Evolutionary conservation across 2,797 vertebrate genomes (phyloP), one percentile per base, ranked within the genome.

Genomic region (Potorous gilbertii): DNA sequence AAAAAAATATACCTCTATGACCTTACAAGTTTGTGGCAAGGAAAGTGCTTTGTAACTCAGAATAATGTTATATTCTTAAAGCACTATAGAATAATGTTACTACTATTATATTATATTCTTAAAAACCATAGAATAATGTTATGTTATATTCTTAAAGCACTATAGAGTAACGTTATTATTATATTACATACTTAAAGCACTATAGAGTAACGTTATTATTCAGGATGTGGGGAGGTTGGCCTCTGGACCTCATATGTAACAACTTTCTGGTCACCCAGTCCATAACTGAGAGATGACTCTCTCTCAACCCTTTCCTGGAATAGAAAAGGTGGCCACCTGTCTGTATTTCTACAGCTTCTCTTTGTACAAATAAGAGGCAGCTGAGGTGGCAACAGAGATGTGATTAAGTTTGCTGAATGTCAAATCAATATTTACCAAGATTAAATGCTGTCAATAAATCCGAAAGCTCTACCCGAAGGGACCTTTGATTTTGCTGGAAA

Each of bases 301-400:
- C 81, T 54, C 96, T 93, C 52, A 91, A 0, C 28, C 81, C 56
- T 96, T 92, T 94, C 93, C 81, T 90, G n/a, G 59, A 13, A 66
- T 14, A 62, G 11, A 31, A 62, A 54, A 10, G 94, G 62, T 34
- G 46, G 87, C 74, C 28, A 94, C 62, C 31, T 92, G 31, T 56
- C 90, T 56, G 57, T 31, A 54, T 90, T n/a, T n/a, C 50, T 24
- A 62, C 12, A 91, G 11, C 87, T 91, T 95, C 57, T 91, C 11
- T 21, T 40, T 94, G 55, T 74, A 94, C 92, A 91, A 93, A 74
- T 55, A 93, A 91, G 54, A 92, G 46, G 40, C 40, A 90, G 59
- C 66, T 40, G 34, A n/a, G 62, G 40, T 40, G 34, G 27, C 62
- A 74, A 18, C 34, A 18, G n/a, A 40, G n/a, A 40, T 21, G 66